Percentiles rank a stretch among this genome's conserved stretches.
phyloP scores from a whole-genome alignment of 2,797 vertebrate species.

The Eospalax fontanierii region DNA sequence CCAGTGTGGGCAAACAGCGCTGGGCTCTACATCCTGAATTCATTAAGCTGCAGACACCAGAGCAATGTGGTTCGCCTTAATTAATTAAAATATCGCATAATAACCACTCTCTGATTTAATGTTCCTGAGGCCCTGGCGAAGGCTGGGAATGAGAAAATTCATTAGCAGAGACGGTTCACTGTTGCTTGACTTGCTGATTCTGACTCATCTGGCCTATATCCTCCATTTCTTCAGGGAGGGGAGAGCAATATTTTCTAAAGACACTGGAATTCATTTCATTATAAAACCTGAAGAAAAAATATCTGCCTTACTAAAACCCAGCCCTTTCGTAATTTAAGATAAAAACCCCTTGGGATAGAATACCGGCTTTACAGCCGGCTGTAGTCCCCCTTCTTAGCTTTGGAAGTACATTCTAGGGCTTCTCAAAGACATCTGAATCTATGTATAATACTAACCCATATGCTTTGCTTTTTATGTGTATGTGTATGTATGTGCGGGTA shows the following conservation, averaged over 20 bases:
- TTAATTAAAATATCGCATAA: slow-evolving; percentile 78
- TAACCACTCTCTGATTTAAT: slow-evolving; percentile 67
- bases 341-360: neutral
- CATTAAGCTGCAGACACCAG: slow-evolving; percentile 44
- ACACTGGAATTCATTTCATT: slow-evolving; percentile 59
- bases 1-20: fast-evolving
- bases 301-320: neutral
- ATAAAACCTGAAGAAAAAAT: neutral
- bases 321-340: neutral
- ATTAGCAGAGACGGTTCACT: slow-evolving; percentile 46
- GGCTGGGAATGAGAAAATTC: slow-evolving; percentile 57
- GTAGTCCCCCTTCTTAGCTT: too few relatives aligned
- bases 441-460: too few relatives aligned
- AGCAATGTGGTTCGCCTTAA: slow-evolving; percentile 62
- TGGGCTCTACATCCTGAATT: neutral
- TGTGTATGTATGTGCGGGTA: neutral
- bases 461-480: neutral
- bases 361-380: neutral
- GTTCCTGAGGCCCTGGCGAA: slow-evolving; percentile 46
- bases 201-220: slow-evolving; percentile 48
- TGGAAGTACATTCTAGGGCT: neutral
- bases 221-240: neutral
- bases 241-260: slow-evolving; percentile 45
- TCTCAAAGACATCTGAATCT: neutral
- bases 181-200: neutral